A percentile compares a stretch with the other conserved stretches of the same genome.
These are phyloP conservation scores for Petaurus breviceps DNA, from an alignment of 2,113 vertebrate species.

Conservation along the genomic window DNA sequence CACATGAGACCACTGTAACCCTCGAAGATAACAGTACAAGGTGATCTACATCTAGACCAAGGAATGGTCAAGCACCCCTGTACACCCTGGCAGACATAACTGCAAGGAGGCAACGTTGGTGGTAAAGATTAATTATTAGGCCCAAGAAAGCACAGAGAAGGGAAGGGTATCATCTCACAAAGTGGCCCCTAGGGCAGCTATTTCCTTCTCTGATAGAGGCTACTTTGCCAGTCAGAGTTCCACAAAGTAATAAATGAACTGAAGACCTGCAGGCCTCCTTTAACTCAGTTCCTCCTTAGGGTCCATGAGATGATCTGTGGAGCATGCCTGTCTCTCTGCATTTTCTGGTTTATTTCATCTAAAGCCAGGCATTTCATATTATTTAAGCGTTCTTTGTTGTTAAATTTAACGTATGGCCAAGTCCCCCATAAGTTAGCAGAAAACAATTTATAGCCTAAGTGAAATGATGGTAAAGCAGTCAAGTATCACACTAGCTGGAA, in stretches of 20 bases:
- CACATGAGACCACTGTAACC: neutral
- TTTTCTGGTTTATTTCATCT: slow-evolving; percentile 59
- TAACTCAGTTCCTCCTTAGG: slow-evolving; percentile 10
- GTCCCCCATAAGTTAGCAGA: slow-evolving; percentile 43
- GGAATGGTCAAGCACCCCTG: neutral
- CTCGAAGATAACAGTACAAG: neutral
- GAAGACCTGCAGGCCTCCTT: slow-evolving; percentile 7
- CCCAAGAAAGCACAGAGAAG: neutral
- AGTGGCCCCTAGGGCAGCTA: neutral
- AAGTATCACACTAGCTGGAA: neutral
- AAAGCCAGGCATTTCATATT: slow-evolving; percentile 39
- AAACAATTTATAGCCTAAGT: slow-evolving; percentile 46
- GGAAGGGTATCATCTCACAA: neutral
- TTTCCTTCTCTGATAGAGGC: slow-evolving; percentile 41
- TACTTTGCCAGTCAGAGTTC: slow-evolving; percentile 23
- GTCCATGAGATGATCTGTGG: neutral
- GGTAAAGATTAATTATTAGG: neutral
- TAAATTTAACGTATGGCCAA: slow-evolving; percentile 51
- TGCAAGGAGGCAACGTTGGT: neutral
- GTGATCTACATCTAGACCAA: neutral
- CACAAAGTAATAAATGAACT: slow-evolving; percentile 18
- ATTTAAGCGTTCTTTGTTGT: slow-evolving; percentile 55
- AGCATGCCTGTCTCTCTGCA: slow-evolving; percentile 21
- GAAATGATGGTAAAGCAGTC: slow-evolving; percentile 9
- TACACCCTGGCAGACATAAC: neutral